A percentile compares a stretch with the other conserved stretches of the same genome.
Conservation (phyloP, 2,797 vertebrate species). For the Hipposideros larvatus region DNA sequence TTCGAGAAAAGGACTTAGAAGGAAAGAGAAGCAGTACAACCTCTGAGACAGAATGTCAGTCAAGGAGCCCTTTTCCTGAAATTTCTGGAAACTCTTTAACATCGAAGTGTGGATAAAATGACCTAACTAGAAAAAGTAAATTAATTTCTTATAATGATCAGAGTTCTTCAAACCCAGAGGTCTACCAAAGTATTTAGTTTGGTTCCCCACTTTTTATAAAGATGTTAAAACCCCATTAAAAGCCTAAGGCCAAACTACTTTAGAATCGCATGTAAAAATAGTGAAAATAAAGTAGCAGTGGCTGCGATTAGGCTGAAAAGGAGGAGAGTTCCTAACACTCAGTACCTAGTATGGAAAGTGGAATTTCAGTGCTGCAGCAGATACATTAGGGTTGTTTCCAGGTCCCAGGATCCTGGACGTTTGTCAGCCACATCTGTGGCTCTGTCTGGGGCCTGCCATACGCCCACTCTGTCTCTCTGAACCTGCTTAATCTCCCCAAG, state of each 20-base stretch:
- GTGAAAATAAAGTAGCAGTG: neutral
- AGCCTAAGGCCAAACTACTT: conserved; percentile 3
- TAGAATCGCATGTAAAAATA: neutral
- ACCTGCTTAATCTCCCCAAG: neutral
- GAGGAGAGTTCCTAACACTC: neutral
- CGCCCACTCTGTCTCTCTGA: neutral
- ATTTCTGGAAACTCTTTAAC: conserved; percentile 40
- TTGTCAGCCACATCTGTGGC: neutral
- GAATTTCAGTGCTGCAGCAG: neutral
- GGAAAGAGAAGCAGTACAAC: neutral
- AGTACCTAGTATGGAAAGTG: neutral
- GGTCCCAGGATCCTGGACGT: neutral
- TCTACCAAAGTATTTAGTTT: conserved; percentile 16
- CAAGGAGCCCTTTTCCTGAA: neutral
- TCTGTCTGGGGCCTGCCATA: neutral
- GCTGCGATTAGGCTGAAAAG: conserved; percentile 11
- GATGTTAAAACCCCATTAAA: conserved; percentile 52
- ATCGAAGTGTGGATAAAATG: conserved; percentile 5
- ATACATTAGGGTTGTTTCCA: neutral
- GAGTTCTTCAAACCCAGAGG: neutral
- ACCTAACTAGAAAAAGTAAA: neutral
- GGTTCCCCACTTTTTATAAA: conserved; percentile 19
- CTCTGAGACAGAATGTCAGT: neutral
- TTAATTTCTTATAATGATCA: conserved; percentile 26
- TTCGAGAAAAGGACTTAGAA: conserved; percentile 4